Evolutionary conservation across 2,113 vertebrate genomes (phyloP).

Genomic region (Pungitius pungitius): DNA sequence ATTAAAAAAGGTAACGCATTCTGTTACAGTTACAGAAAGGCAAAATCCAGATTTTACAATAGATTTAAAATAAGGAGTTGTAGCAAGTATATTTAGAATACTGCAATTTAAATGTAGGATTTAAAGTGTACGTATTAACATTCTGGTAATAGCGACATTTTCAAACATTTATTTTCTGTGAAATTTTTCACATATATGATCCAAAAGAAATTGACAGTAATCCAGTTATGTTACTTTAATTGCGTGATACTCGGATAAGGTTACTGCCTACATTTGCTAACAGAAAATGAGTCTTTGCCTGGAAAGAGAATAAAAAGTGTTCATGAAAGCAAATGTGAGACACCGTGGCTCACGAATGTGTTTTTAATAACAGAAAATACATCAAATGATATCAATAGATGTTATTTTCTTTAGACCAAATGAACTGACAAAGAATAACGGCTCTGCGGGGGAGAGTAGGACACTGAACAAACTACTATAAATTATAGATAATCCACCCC

Average conservation of each 20-base stretch:
- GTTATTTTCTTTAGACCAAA: background rate
- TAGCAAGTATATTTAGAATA: background rate
- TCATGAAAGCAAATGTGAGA: background rate
- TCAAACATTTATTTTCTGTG: background rate
- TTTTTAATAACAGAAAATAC: background rate
- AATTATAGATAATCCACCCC: constrained; percentile 2
- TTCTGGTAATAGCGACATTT: background rate
- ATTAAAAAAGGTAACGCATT: background rate
- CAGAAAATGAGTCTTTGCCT: background rate
- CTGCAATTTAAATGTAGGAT: background rate
- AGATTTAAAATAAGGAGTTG: background rate
- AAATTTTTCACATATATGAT: background rate
- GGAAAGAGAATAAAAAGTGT: background rate
- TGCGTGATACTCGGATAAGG: background rate
- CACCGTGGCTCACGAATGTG: background rate
- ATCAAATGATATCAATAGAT: background rate
- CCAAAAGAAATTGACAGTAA: background rate
- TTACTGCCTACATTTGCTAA: too few species aligned
- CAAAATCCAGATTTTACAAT: background rate
- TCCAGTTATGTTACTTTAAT: background rate
- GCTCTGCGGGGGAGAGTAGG: background rate
- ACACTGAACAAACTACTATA: constrained; percentile 11
- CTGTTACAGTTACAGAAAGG: too few species aligned
- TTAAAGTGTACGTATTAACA: background rate
- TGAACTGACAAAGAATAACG: background rate